Percentiles rank a stretch among this genome's conserved stretches.
These are phyloP conservation scores for Furcula furcula DNA, from an alignment of 2,888 invertebrate species.

Conservation along the genomic window DNA sequence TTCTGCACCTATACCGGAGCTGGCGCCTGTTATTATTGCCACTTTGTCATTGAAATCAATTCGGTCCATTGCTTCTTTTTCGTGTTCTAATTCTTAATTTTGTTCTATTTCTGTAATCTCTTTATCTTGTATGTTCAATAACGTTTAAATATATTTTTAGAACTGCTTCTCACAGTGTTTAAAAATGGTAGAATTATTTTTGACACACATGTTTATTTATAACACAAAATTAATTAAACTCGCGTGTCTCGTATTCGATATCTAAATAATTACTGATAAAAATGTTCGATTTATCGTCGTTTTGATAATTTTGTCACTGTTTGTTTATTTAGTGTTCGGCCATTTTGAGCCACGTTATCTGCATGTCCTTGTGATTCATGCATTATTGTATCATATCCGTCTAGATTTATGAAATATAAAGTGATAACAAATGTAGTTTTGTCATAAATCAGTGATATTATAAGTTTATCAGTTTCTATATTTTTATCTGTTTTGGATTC, in stretches of 20 bases:
- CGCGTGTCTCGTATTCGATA: not conserved
- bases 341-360: not conserved
- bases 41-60: conserved; percentile 47
- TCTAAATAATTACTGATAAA: conserved; percentile 4
- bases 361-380: not conserved
- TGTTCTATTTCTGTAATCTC: not conserved
- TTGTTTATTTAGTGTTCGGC: conserved; percentile 10
- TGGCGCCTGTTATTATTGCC: conserved; percentile 52
- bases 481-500: no score
- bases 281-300: conserved; percentile 1
- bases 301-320: conserved; percentile 15
- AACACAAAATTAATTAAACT: not conserved
- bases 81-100: not conserved
- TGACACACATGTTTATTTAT: not conserved
- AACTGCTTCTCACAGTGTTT: no score
- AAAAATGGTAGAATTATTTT: no score
- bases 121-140: not conserved
- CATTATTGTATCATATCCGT: no score
- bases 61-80: conserved; percentile 26
- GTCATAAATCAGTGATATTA: no score
- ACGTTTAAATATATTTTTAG: no score
- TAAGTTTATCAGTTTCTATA: no score
- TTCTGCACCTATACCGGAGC: conserved; percentile 53
- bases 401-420: no score
- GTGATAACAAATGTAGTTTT: no score